Evolutionary conservation across 2,888 invertebrate species (phyloP), one percentile per base, ranked within the genome.

Genomic region (Agrochola litura): DNA sequence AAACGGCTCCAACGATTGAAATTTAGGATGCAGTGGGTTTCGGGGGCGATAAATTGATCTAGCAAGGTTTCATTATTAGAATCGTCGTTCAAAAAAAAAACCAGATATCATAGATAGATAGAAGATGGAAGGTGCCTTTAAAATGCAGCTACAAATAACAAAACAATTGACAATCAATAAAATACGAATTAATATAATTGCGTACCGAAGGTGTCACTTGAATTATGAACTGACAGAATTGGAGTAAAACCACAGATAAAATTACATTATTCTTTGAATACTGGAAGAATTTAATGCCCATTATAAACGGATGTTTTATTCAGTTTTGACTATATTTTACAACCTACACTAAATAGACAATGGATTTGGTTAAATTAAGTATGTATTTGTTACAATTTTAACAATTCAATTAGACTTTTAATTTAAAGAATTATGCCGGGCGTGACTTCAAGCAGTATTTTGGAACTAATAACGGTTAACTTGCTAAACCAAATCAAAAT

Each of bases 341-440:
- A 30, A 60, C 82, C 85, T 64, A 82, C 82, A 64, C 67, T 52
- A 52, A 74, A 30, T 61, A 66, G 56, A 82, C 81, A 82, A 84
- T 69, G 16, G 65, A 65, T 85, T 76, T 82, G 52, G 60, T 65
- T 82, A 46, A 76, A 68, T 85, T 68, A 16, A 61, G 5, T 70
- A 82, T 82, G 82, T 76, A 85, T 85, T 82, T 72, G 82, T 82
- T n/a, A 68, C 77, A 65, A 22, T 68, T 82, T 76, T 85, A 82
- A 76, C 71, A 85, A 76, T 82, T 85, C 82, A 82, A 82, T 30
- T 82, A 2, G 41, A 65, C 0, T 82, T 85, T 64, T 85, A 60
- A 76, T 71, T 64, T 41, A 22, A 30, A 22, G 69, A 37, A 25
- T 67, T 70, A 63, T 81, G 22, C 56, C 74, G 14, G 22, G 3